These are phyloP conservation scores for Drosophila repletoides DNA, from an alignment of 1,140 invertebrate genomes.

Conservation along the genomic window DNA sequence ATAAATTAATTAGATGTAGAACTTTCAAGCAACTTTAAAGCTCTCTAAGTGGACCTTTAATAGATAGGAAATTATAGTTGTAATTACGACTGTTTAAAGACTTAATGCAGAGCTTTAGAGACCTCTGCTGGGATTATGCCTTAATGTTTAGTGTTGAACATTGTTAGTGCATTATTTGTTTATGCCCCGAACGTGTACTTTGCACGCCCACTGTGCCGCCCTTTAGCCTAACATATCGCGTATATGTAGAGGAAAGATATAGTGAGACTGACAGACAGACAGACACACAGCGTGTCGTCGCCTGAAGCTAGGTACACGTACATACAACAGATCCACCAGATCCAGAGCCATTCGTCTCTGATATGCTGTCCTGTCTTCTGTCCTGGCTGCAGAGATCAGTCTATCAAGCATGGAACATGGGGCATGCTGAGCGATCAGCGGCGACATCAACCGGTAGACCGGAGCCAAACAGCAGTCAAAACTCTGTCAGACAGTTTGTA, in stretches of 20 bases:
- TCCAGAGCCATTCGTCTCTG: conserved; percentile 26
- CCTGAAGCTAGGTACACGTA: conserved; percentile 61
- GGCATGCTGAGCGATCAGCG: conserved; percentile 41
- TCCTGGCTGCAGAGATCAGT: conserved; percentile 59
- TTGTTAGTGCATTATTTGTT: conserved; percentile 36
- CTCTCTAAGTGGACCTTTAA: too few species aligned
- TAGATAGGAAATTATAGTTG: too few species aligned
- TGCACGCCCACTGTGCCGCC: conserved; percentile 65
- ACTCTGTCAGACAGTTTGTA: conserved; percentile 80
- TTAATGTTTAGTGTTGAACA: conserved; percentile 4
- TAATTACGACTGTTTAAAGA: too few species aligned
- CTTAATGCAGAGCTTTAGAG: too few species aligned
- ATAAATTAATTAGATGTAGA: too few species aligned
- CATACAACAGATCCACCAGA: conserved; percentile 34
- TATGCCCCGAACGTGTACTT: conserved; percentile 18
- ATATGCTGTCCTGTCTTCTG: conserved; percentile 12
- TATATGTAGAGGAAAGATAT: background rate
- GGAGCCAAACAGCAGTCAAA: conserved; percentile 68
- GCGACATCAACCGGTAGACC: conserved; percentile 63
- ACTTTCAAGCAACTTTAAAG: too few species aligned
- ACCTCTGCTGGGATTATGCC: background rate
- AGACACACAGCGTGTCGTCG: conserved; percentile 60
- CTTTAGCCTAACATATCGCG: background rate
- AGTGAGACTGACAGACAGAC: conserved; percentile 6
- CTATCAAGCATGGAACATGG: conserved; percentile 53